These are phyloP conservation scores for Xenops minutus DNA, from an alignment of 2,797 vertebrate genomes.

Conservation along the genomic window DNA sequence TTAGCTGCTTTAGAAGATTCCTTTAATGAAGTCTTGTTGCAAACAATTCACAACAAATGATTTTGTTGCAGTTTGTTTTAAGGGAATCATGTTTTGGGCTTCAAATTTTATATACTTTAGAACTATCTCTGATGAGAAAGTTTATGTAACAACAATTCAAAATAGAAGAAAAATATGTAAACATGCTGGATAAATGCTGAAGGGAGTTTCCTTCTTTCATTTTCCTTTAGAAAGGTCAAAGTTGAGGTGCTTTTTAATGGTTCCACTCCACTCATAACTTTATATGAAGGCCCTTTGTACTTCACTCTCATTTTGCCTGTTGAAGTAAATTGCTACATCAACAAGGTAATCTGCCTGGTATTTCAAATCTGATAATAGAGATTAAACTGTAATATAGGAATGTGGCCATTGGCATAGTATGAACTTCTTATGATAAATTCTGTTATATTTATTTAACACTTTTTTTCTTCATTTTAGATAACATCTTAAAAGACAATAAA, in stretches of 20 bases:
- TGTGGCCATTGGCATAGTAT: background rate
- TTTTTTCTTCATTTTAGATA: conserved; percentile 56
- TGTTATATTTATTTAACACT: background rate
- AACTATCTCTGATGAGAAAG: background rate
- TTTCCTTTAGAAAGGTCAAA: background rate
- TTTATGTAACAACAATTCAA: background rate
- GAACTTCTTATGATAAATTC: background rate
- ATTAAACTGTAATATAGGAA: background rate
- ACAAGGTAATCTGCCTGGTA: background rate
- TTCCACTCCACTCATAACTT: background rate
- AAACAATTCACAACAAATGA: background rate
- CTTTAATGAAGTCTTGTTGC: background rate
- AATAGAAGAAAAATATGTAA: background rate
- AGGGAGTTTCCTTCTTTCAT: background rate
- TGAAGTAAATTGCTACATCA: background rate
- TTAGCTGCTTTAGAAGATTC: background rate
- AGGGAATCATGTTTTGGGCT: background rate
- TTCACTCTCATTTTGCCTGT: background rate
- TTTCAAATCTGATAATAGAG: background rate
- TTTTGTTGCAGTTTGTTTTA: background rate
- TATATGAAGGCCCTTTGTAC: background rate
- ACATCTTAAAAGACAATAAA: background rate
- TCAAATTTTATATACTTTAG: background rate
- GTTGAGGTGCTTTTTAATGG: background rate
- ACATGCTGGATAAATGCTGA: background rate